A percentile compares a stretch with the other conserved stretches of the same genome.
Evolutionary conservation across 2,888 invertebrate genomes (phyloP).

Genomic region (Drosophila infuscata): DNA sequence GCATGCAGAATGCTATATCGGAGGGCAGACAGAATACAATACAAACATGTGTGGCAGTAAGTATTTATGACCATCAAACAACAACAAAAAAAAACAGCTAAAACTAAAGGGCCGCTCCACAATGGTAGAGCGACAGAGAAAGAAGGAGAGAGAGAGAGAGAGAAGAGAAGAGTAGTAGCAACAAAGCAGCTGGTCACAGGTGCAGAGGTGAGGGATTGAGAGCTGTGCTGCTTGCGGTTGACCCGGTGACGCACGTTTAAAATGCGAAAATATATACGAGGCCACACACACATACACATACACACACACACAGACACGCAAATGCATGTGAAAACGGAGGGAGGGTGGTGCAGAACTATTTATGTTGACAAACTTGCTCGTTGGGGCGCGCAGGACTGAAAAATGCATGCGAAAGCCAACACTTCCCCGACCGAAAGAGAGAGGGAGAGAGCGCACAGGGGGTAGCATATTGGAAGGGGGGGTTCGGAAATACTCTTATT

Average conservation of each 20-base stretch:
- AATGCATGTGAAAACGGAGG: conserved; percentile 9
- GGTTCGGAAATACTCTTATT: conserved; percentile 2
- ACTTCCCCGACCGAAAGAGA: conserved; percentile 43
- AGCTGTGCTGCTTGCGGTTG: conserved; percentile 58
- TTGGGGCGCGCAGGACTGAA: conserved; percentile 37
- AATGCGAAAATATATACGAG: conserved; percentile 71
- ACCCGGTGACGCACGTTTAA: conserved; percentile 74
- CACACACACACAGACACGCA: conserved; percentile 11
- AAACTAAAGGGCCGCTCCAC: conserved; percentile 25
- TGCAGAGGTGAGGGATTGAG: conserved; percentile 17
- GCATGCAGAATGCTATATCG: not conserved
- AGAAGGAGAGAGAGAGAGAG: not conserved
- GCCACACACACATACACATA: conserved; percentile 37
- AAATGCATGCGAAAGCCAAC: conserved; percentile 64
- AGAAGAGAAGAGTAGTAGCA: not conserved
- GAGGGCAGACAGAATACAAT: conserved; percentile 29
- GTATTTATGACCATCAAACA: conserved; percentile 73
- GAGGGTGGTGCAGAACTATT: conserved; percentile 45
- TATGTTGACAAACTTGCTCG: conserved; percentile 61
- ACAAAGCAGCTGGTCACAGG: conserved; percentile 12
- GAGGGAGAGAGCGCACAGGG: not conserved
- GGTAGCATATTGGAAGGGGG: conserved; percentile 2
- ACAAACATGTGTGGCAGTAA: conserved; percentile 55
- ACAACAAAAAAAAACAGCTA: conserved; percentile 22
- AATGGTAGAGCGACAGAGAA: conserved; percentile 14